Base-by-base conservation (phyloP, 1,140 invertebrate genomes). In the Zophobas atratus region DNA sequence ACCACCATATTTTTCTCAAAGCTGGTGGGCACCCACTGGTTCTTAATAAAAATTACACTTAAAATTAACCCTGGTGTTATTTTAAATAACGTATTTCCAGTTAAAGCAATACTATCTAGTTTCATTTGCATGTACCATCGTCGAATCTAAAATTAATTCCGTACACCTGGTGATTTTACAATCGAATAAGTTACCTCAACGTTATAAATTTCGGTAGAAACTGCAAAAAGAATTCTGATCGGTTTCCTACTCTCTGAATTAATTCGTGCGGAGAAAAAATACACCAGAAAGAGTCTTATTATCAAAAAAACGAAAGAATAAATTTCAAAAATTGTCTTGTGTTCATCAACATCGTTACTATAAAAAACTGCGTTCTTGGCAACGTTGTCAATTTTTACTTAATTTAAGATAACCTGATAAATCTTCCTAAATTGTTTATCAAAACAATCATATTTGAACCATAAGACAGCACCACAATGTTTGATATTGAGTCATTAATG, bases 51-150 rank as follows among this genome's bases (percentile, higher is more conserved):
- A 57, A 39, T 72, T 55, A 72, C 70, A 49, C 49, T 71, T 32
- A 71, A 49, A 71, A 71, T 71, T 71, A 71, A 71, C 34, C 70
- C 70, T 32, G 46, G 70, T 2, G 70, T 71, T 8, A 71, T 71
- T 32, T 49, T 71, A 20, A 71, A 71, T 38, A 71, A 51, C 3
- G 43, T 49, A 38, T 39, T 49, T 36, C 70, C 70, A 2, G 70
- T 71, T 49, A 71, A 49, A 32, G 70, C 70, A 6, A 53, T 20
- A 49, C 49, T 71, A 32, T 71, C 70, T 6, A 71, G 43, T 51
- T 55, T 51, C 34, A 72, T 72, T 43, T 72, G 70, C 70, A 55
- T 72, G n/a, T 48, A 72, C 46, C 46, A 72, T 33, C 46, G 70
- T 1, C 48, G 1, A 34, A 72, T 72, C 70, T 72, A 35, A 8